Evolutionary conservation across 2,797 vertebrate genomes (phyloP).

Genomic region (Periparus ater): DNA sequence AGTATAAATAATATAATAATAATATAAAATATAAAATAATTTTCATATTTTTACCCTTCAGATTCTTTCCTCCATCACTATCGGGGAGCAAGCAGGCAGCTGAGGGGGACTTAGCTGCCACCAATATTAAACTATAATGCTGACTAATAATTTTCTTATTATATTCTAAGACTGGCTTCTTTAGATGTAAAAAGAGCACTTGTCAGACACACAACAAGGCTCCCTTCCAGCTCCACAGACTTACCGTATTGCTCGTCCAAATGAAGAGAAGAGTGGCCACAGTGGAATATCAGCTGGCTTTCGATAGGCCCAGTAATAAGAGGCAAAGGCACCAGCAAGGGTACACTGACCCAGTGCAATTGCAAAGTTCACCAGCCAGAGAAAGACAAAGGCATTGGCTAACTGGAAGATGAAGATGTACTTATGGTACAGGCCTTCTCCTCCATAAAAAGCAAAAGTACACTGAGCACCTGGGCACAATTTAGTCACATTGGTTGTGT

Average conservation of each 20-base stretch:
- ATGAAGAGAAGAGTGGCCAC: constrained; percentile 87
- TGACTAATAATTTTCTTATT: background rate
- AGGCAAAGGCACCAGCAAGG: constrained; percentile 94
- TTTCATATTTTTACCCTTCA: background rate
- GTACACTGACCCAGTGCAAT: constrained; percentile 94
- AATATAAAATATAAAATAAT: no score
- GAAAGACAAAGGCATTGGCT: constrained; percentile 90
- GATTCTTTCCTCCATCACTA: background rate
- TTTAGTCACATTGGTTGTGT: constrained; percentile 82
- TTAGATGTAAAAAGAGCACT: background rate
- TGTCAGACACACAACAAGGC: background rate
- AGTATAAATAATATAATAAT: no score
- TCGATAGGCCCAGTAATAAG: constrained; percentile 94
- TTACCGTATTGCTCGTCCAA: constrained; percentile 91
- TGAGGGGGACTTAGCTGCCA: background rate
- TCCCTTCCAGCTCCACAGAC: background rate
- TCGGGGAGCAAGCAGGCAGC: rapidly evolving
- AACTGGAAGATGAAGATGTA: constrained; percentile 90
- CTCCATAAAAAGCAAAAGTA: constrained; percentile 93
- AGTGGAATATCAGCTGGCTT: constrained; percentile 92
- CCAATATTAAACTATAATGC: rapidly evolving
- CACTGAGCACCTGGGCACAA: constrained; percentile 88
- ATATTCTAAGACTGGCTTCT: background rate
- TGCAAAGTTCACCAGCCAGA: constrained; percentile 95
- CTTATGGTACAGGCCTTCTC: constrained; percentile 87